Evolutionary conservation across 2,797 vertebrate species (phyloP), one percentile per base, ranked within the genome.

Genomic region (Cygnus olor): DNA sequence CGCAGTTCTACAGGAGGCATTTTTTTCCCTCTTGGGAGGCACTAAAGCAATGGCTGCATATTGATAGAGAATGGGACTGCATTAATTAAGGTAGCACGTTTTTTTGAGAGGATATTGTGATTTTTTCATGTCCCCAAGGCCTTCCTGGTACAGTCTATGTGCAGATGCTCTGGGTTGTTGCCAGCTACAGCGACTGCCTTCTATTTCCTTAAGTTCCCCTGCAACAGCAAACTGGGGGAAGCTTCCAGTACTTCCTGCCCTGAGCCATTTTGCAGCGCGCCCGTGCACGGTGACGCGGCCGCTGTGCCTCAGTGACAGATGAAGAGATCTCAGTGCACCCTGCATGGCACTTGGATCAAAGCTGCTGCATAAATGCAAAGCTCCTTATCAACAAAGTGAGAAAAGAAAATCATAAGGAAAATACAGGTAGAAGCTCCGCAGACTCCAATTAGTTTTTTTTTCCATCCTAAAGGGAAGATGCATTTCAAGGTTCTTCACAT

Each of bases 401-500:
- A 56, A 25, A 51, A 61, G 5, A 72, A 57, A 68, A 4, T 49
- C 14, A 0, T 13, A 44, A 76, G 85, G 34, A 89, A 49, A 0
- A 0, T 15, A 40, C 20, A 83, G 91, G 72, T 54, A 61, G 82
- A 85, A 85, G 65, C 73, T 65, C 36, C 74, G 14, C 73, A 58
- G 66, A 0, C 51, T 47, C 85, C 73, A 81, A 36, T 91, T 47
- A 78, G 57, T 7, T 49, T 49, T 19, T 86, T 36, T 61, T 51
- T 19, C 70, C 70, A 44, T 24, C 90, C 70, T 49, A 56, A 65
- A 81, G 42, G 28, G 22, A 84, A 72, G 66, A 56, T 27, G 4
- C 45, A 53, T 90, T 53, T 94, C 93, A 70, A 82, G 82, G 88
- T 22, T 56, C 86, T 81, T 76, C 93, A 27, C 61, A 38, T 80